Conservation (phyloP, 2,797 vertebrate genomes). For the Strix occidentalis region DNA sequence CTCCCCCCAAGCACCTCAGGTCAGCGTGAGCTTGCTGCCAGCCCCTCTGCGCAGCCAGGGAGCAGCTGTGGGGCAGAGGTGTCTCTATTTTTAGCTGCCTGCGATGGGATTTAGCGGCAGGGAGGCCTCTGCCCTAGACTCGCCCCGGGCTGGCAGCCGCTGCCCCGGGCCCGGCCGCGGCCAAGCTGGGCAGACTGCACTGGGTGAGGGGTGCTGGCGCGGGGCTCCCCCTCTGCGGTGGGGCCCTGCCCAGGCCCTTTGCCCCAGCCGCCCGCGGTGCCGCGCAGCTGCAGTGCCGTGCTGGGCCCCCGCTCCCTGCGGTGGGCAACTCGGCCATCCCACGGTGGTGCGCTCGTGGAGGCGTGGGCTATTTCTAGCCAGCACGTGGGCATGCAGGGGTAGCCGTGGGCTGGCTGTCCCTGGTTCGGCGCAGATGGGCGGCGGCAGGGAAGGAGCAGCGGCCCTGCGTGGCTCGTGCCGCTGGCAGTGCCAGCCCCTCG, state of each 20-base stretch:
- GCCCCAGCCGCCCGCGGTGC: background rate
- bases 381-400: rapidly evolving
- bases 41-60: background rate
- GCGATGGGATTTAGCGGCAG: constrained; percentile 47
- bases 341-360: rapidly evolving
- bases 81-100: constrained; percentile 57
- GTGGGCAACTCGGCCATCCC: rapidly evolving
- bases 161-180: background rate
- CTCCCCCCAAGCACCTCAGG: background rate
- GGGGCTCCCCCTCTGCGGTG: background rate
- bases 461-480: rapidly evolving
- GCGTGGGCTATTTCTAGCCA: background rate
- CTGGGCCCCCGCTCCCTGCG: rapidly evolving
- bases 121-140: constrained; percentile 60
- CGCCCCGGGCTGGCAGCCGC: background rate
- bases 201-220: constrained; percentile 63
- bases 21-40: background rate
- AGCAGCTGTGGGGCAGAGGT: constrained; percentile 60
- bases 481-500: background rate
- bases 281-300: rapidly evolving
- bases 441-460: background rate
- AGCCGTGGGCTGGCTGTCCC: background rate
- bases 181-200: constrained; percentile 61
- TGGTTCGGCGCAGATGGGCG: rapidly evolving
- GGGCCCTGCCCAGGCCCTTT: constrained; percentile 19